phyloP scores from a whole-genome alignment of 2,888 invertebrate genomes.

The Epirrhoe tristata region DNA sequence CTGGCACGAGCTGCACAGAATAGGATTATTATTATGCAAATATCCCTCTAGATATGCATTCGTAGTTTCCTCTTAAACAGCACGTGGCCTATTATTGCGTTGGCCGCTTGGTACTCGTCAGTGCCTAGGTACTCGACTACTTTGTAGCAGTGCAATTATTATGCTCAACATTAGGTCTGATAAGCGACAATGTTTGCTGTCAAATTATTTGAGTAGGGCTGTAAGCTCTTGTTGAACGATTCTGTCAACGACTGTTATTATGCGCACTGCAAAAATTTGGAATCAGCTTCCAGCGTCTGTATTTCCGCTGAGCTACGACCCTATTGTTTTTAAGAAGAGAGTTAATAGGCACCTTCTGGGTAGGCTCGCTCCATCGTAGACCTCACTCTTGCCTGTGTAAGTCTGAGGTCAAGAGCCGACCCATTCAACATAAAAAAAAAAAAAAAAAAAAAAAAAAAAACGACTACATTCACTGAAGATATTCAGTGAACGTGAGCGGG shows the following conservation, averaged over 20 bases:
- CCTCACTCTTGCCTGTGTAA: too few relatives aligned
- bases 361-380: too few relatives aligned
- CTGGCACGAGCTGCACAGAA: conserved; percentile 26
- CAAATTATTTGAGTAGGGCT: neutral
- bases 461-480: neutral
- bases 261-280: too few relatives aligned
- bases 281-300: too few relatives aligned
- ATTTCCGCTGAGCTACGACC: too few relatives aligned
- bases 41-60: conserved; percentile 38
- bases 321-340: too few relatives aligned
- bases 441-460: too few relatives aligned
- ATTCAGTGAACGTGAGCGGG: neutral
- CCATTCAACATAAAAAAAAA: too few relatives aligned
- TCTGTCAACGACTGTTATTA: neutral
- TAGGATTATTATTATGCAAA: conserved; percentile 42
- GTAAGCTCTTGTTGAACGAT: neutral
- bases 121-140: conserved; percentile 19
- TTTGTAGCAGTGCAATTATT: conserved; percentile 12
- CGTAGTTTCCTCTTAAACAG: conserved; percentile 42
- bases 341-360: too few relatives aligned
- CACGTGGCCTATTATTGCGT: conserved; percentile 44
- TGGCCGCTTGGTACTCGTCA: conserved; percentile 13
- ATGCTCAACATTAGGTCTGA: neutral
- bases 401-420: too few relatives aligned
- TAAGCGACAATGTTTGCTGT: neutral